Evolutionary conservation across 2,113 vertebrate species (phyloP), one percentile per base, ranked within the genome.

Genomic region (Delphinus delphis): DNA sequence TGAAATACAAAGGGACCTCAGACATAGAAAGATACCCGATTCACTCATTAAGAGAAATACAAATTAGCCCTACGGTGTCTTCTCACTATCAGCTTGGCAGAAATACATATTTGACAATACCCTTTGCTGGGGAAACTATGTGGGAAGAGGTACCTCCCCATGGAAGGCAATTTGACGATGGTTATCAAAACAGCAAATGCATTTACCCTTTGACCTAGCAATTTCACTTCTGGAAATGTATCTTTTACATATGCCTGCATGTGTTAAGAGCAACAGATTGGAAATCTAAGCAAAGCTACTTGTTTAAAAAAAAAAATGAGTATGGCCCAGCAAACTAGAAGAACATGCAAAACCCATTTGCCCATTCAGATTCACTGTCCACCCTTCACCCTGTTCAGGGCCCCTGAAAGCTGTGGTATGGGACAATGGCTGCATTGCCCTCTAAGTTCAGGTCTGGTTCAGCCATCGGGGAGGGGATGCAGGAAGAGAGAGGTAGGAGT

Each of bases 401-500:
- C 8, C 77, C 26, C 58, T 25, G 28, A 18, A 58, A 14, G 23
- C 38, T 38, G 28, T 5, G 13, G 1, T 20, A 6, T n/a, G 8
- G 6, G 8, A 15, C 41, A 3, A 8, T 2, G 1, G 10, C 4
- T 21, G 11, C 17, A 28, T 70, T 31, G 13, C 33, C n/a, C 63
- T 80, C 67, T 47, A 58, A 63, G 70, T 80, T 81, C 23, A 26
- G 17, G 20, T 3, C 65, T 11, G 77, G 50, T 26, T 71, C 70
- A 28, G 23, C 15, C 25, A 7, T 26, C 4, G 0, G 20, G 10
- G 53, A n/a, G 23, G 33, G 5, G 0, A 26, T 12, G 13, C 25
- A 50, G 8, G 68, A 67, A 15, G 79, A 31, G 17, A 33, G 44
- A 33, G 26, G 10, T 28, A 12, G 38, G 4, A 58, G 28, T 31